These are phyloP conservation scores for Gorsachius magnificus DNA, from an alignment of 2,797 vertebrate species.

Conservation along the genomic window DNA sequence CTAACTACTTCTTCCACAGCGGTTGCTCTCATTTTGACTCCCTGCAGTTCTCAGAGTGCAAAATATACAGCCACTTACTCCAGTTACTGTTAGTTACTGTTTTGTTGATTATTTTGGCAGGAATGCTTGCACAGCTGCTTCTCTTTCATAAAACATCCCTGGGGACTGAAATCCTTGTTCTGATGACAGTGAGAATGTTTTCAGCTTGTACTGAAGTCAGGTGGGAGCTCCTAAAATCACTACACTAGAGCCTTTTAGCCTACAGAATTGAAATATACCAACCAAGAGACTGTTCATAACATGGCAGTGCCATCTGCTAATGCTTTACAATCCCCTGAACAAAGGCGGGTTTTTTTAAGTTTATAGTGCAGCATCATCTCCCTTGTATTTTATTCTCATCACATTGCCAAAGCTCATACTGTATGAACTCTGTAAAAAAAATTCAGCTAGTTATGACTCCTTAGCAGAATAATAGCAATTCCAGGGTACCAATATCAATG, in stretches of 20 bases:
- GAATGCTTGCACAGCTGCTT: slow-evolving; percentile 17
- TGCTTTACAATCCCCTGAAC: background rate
- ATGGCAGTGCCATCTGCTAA: background rate
- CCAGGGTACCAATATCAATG: background rate
- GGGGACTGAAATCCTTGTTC: background rate
- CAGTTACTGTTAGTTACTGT: background rate
- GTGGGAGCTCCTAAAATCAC: background rate
- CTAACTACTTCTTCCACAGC: background rate
- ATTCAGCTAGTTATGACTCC: background rate
- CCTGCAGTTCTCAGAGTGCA: background rate
- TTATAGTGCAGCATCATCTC: background rate
- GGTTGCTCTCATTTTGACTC: background rate
- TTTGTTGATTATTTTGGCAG: slow-evolving; percentile 39
- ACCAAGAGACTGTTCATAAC: background rate
- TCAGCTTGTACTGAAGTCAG: background rate
- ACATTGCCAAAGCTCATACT: background rate
- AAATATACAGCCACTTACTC: background rate
- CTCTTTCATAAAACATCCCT: background rate
- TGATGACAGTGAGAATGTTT: background rate
- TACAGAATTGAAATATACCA: background rate
- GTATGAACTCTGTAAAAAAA: background rate
- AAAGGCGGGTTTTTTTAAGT: background rate
- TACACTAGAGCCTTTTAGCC: background rate
- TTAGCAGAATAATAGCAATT: background rate
- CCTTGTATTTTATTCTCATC: background rate